A percentile compares a stretch with the other conserved stretches of the same genome.
Conservation (phyloP, 2,113 vertebrate species). For the Misgurnus mizolepis region DNA sequence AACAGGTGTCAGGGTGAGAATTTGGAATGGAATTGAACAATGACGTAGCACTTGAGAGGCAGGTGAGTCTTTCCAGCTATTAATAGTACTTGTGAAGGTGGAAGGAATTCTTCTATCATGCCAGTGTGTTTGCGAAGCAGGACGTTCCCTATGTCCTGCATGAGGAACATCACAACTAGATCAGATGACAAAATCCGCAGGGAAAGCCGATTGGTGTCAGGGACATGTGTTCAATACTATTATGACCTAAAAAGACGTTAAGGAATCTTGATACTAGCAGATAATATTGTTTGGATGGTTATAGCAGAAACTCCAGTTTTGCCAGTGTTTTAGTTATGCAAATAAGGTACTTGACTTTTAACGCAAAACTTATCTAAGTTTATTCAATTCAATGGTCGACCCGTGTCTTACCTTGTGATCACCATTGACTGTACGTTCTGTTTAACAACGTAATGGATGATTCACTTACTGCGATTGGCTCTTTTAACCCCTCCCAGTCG, state of each 20-base stretch:
- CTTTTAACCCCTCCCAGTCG: slow-evolving; percentile 40
- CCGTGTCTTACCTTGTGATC: neutral
- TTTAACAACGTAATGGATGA: neutral
- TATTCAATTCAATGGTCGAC: neutral
- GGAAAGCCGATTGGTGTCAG: slow-evolving; percentile 51
- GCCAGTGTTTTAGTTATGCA: neutral
- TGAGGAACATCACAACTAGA: slow-evolving; percentile 50
- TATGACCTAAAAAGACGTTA: slow-evolving; percentile 41
- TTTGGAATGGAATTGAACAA: neutral
- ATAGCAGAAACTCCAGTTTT: too few species aligned
- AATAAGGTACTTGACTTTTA: neutral
- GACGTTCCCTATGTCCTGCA: neutral
- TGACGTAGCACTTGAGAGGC: slow-evolving; percentile 4
- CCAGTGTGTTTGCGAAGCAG: neutral
- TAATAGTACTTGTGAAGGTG: slow-evolving; percentile 59
- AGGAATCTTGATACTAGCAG: neutral
- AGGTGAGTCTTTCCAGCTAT: slow-evolving; percentile 53
- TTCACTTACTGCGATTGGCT: slow-evolving; percentile 37
- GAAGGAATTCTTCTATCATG: slow-evolving; percentile 43
- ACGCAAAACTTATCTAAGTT: neutral
- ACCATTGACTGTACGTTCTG: neutral
- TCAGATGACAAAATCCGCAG: slow-evolving; percentile 52
- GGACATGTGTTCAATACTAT: slow-evolving; percentile 36
- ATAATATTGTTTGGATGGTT: neutral
- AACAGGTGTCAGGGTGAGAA: slow-evolving; percentile 30